Base-by-base conservation (phyloP, 2,888 invertebrate genomes). In the Steromphala cineraria region DNA sequence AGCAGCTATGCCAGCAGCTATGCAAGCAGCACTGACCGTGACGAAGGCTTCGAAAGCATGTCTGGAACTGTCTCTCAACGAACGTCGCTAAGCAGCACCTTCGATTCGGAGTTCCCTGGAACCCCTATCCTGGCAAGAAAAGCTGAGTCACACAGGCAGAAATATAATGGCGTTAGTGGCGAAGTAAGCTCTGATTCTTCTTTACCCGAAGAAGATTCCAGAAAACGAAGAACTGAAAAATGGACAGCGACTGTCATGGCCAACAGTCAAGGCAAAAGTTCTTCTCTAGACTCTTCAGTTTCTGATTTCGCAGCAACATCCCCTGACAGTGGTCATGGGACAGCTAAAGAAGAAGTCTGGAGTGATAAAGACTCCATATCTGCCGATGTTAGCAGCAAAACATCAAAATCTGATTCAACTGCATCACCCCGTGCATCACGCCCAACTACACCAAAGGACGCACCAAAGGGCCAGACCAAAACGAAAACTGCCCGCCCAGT, bases 41-140 rank as follows among this genome's bases (percentile, higher is more conserved):
- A 93, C 83, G 92, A 93, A 85, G 92, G 93, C 19, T 92, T 93
- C 83, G 93, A 93, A 75, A 91, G 91, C 5, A 89, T 90, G 88
- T 90, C 91, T 36, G 91, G 88, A 36, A 90, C 90, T 19, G 87
- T 90, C 56, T 92, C 92, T 7, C 92, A 92, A 79, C 86, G 92
- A 62, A 93, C 92, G 0, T 93, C 92, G 5, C 87, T 93, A 82
- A 91, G 91, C 84, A 92, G 92, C 82, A 91, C 90, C 0, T 83
- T 92, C 24, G 92, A 93, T 75, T 90, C 91, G 7, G 91, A 92
- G 74, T 84, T 90, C 31, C 56, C 78, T 13, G 83, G 83, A 17
- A 85, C 87, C 0, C 87, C 89, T 8, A 86, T 79, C 5, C 78
- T 87, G 24, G 71, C 84, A 28, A 85, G 89, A 53, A 87, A 87